phyloP scores from a whole-genome alignment of 2,888 invertebrate species.

The Myopa tessellatipennis region DNA sequence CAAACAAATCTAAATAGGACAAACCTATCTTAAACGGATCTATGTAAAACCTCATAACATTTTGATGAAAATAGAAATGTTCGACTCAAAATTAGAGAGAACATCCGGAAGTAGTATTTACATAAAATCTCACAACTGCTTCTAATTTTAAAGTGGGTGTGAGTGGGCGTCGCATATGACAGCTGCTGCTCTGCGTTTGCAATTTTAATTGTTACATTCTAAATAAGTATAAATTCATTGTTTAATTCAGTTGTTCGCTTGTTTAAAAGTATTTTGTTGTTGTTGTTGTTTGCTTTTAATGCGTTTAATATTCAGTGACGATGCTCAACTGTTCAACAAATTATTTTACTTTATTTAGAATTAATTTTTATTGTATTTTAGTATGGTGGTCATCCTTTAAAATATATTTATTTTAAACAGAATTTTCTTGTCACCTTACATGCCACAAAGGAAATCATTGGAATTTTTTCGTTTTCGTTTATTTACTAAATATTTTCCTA shows the following conservation, averaged over 20 bases:
- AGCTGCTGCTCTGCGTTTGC: not conserved
- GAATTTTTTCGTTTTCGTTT: not conserved
- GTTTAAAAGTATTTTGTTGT: not conserved
- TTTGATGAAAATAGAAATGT: no score
- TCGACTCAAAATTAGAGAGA: no score
- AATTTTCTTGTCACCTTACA: not conserved
- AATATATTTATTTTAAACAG: no score
- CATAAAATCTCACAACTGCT: not conserved
- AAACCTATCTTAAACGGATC: no score
- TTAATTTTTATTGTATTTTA: not conserved
- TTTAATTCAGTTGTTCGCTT: constrained; percentile 9
- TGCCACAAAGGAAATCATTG: not conserved
- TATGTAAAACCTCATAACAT: no score
- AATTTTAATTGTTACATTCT: constrained; percentile 26
- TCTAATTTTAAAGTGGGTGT: not conserved
- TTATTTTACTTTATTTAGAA: not conserved
- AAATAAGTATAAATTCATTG: not conserved
- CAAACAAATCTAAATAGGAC: no score
- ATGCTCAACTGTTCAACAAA: not conserved
- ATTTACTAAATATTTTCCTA: not conserved
- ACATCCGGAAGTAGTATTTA: not conserved
- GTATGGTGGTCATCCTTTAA: not conserved
- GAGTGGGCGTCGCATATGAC: not conserved
- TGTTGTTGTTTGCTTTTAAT: not conserved
- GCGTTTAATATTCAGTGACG: constrained; percentile 7